Evolutionary conservation across 2,888 invertebrate genomes (phyloP).

Genomic region (Lomographa bimaculata): DNA sequence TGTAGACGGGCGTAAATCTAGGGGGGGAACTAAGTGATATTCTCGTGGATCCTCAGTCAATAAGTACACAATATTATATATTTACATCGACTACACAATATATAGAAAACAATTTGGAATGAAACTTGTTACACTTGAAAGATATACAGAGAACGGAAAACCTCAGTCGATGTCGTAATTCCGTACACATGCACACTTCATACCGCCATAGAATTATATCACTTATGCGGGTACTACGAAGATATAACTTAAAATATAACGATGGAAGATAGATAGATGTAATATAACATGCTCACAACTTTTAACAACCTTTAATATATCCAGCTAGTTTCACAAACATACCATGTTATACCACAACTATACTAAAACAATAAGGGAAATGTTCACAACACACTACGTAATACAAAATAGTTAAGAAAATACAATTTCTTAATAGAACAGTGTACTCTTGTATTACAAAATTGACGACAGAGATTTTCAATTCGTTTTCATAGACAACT

Average conservation of each 20-base stretch:
- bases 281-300: constrained; percentile 7
- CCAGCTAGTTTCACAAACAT: constrained; percentile 3
- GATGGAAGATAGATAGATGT: neutral
- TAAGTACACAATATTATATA: constrained; percentile 73
- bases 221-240: constrained; percentile 11
- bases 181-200: constrained; percentile 36
- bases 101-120: constrained; percentile 58
- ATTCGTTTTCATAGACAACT: no score
- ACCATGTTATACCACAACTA: constrained; percentile 12
- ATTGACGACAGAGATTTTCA: constrained; percentile 11
- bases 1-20: constrained; percentile 24
- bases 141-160: constrained; percentile 32
- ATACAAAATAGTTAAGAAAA: constrained; percentile 36
- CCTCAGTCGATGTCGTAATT: constrained; percentile 47
- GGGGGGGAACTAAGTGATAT: neutral
- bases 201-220: constrained; percentile 20
- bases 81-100: constrained; percentile 67
- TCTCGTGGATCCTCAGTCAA: constrained; percentile 46
- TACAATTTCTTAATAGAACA: constrained; percentile 19
- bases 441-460: constrained; percentile 13
- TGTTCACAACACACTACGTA: constrained; percentile 36
- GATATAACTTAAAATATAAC: constrained; percentile 2
- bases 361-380: constrained; percentile 20
- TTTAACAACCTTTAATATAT: constrained; percentile 2
- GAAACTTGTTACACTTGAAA: constrained; percentile 43